A percentile compares a stretch with the other conserved stretches of the same genome.
Evolutionary conservation across 1,140 invertebrate genomes (phyloP).

Genomic region (Belonocnema kinseyi): DNA sequence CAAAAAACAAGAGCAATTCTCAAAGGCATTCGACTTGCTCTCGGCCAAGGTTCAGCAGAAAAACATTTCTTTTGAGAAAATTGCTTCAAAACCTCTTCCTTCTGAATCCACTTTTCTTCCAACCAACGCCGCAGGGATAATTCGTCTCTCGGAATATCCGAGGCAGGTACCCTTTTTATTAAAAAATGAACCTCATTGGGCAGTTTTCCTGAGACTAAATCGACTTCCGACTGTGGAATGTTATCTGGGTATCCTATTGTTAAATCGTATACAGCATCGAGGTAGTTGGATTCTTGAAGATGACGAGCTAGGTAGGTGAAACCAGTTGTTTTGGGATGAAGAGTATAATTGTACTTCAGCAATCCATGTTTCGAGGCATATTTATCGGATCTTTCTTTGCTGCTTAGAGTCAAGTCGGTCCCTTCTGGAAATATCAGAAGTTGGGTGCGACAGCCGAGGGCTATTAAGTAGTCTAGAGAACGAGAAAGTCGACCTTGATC

Average conservation of each 20-base stretch:
- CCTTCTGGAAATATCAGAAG: conserved; percentile 93
- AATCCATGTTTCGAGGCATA: conserved; percentile 85
- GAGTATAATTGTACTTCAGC: conserved; percentile 82
- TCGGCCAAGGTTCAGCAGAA: conserved; percentile 58
- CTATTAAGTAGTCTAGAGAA: conserved; percentile 85
- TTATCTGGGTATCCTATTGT: conserved; percentile 85
- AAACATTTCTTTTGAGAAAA: conserved; percentile 78
- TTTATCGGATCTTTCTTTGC: conserved; percentile 82
- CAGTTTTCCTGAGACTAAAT: conserved; percentile 80
- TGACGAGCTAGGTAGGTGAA: conserved; percentile 84
- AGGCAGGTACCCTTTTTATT: conserved; percentile 82
- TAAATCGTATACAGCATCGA: conserved; percentile 87
- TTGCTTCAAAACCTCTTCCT: conserved; percentile 79
- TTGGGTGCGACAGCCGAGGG: conserved; percentile 79
- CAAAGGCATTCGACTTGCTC: conserved; percentile 68
- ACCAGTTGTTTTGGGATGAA: conserved; percentile 92
- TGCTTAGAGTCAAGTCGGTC: conserved; percentile 87
- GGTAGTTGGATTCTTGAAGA: conserved; percentile 79
- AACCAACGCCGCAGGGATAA: conserved; percentile 80
- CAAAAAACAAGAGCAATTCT: conserved; percentile 77
- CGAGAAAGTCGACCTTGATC: conserved; percentile 83
- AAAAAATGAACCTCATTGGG: conserved; percentile 85
- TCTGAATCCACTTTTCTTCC: conserved; percentile 82
- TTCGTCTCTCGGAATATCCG: conserved; percentile 78
- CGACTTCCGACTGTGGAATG: conserved; percentile 82